These are phyloP conservation scores for Archilochus colubris DNA, from an alignment of 2,113 vertebrate species.

Conservation along the genomic window DNA sequence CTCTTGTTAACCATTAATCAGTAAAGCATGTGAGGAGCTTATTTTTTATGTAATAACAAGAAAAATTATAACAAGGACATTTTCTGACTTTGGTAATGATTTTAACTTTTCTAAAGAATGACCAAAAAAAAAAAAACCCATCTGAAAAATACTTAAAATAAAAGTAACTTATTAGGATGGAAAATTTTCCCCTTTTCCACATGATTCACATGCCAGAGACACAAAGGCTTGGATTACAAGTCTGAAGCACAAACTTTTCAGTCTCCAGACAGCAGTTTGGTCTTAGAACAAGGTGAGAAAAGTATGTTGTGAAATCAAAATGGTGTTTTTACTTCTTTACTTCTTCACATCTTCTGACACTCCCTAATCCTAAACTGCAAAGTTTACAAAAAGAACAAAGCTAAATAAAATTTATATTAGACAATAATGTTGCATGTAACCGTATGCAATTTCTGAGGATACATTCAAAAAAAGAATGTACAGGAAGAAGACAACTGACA, in stretches of 20 bases:
- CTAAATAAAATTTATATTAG: neutral
- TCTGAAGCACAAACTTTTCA: neutral
- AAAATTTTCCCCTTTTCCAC: neutral
- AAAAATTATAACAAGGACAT: neutral
- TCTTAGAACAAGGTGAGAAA: neutral
- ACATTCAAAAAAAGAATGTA: neutral
- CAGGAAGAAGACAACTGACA: neutral
- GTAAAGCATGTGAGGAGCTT: neutral
- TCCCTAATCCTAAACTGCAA: neutral
- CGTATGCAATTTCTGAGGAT: neutral
- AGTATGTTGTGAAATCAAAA: neutral
- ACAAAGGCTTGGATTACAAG: no score
- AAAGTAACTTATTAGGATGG: neutral
- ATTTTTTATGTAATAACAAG: neutral
- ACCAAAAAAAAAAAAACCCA: neutral
- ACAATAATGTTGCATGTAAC: neutral
- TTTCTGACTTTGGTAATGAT: neutral
- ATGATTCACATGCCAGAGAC: neutral
- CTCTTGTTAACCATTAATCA: slow-evolving; percentile 8
- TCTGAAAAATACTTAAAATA: neutral
- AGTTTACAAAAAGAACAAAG: neutral
- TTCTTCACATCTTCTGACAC: neutral
- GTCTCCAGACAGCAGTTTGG: neutral
- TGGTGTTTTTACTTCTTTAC: neutral
- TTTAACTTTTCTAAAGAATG: neutral